Conservation (phyloP, 2,888 invertebrate species). For the Argyra leucocephala region DNA sequence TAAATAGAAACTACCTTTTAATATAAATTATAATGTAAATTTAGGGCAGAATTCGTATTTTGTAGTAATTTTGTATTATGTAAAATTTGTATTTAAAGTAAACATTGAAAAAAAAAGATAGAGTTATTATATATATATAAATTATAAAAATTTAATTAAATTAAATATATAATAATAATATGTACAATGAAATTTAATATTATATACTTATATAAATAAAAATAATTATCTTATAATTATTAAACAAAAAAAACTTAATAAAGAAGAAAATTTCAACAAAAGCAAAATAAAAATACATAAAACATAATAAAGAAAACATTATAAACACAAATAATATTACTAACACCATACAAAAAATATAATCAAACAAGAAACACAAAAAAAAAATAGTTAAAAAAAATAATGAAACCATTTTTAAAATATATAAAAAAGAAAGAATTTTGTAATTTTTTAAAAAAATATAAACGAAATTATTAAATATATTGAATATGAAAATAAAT, state of each 20-base stretch:
- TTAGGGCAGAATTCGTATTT: background rate
- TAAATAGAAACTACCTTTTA: background rate
- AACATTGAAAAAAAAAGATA: too few species aligned
- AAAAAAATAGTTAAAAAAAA: background rate
- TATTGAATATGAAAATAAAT: background rate
- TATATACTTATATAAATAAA: too few species aligned
- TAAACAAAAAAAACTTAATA: too few species aligned
- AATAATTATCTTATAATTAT: too few species aligned
- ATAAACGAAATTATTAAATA: conserved; percentile 1
- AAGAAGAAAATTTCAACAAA: too few species aligned
- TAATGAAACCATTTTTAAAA: background rate
- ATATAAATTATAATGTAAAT: background rate
- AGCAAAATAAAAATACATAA: too few species aligned
- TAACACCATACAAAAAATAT: background rate
- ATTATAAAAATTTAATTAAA: too few species aligned
- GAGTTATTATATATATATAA: too few species aligned
- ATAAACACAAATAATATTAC: background rate
- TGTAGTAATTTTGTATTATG: conserved; percentile 6
- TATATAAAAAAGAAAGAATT: background rate
- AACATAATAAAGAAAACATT: background rate
- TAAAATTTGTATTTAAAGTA: background rate
- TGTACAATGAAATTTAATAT: too few species aligned
- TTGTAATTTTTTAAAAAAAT: conserved; percentile 2
- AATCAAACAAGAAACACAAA: background rate
- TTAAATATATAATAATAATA: too few species aligned